These are phyloP conservation scores for Papilio helenus DNA, from an alignment of 1,140 invertebrate species.

Conservation along the genomic window DNA sequence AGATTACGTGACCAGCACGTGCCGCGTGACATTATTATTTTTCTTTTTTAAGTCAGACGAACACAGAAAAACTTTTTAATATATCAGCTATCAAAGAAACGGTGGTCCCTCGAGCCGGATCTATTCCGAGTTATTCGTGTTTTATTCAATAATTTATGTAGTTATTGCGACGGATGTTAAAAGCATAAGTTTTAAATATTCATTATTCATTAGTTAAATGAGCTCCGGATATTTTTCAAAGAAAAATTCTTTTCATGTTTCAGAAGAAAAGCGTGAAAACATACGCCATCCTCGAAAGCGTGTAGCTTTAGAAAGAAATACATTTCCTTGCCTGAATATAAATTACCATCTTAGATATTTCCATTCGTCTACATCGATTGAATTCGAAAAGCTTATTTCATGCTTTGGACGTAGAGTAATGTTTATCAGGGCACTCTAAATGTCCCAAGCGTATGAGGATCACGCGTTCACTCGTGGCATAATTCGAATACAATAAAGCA, in stretches of 20 bases:
- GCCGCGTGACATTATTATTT: too few species aligned
- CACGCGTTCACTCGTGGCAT: background rate
- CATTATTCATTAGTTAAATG: background rate
- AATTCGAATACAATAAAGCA: background rate
- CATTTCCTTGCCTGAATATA: conserved; percentile 54
- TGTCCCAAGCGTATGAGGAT: conserved; percentile 27
- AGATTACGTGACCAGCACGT: too few species aligned
- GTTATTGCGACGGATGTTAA: background rate
- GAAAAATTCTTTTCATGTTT: conserved; percentile 2
- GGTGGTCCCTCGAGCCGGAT: too few species aligned
- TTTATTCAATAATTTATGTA: background rate
- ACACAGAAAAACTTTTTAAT: too few species aligned
- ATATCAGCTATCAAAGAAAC: too few species aligned
- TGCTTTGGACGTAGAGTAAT: conserved; percentile 38
- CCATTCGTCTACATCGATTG: conserved; percentile 53
- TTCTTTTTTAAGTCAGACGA: too few species aligned
- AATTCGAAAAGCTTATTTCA: conserved; percentile 56
- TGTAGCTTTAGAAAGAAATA: conserved; percentile 7
- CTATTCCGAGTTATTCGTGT: too few species aligned
- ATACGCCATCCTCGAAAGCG: background rate
- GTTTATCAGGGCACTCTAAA: conserved; percentile 28
- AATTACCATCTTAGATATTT: conserved; percentile 53
- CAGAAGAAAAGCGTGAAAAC: conserved; percentile 18
- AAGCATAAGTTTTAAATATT: background rate
- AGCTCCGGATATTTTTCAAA: background rate